phyloP scores from a whole-genome alignment of 2,888 invertebrate genomes.

The Rhodophaea formosa region DNA sequence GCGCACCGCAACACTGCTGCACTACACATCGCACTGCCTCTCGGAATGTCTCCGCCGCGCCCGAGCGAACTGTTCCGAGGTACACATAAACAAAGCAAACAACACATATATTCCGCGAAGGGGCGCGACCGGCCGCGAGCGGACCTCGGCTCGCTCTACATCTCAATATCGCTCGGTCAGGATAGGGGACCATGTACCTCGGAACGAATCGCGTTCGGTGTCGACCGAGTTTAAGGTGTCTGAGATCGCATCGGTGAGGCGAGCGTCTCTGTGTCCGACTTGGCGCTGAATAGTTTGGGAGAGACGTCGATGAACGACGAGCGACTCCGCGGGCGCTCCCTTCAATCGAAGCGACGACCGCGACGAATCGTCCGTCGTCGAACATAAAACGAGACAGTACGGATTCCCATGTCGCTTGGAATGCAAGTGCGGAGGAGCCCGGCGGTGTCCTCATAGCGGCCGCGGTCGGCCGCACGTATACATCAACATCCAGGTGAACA shows the following conservation, averaged over 20 bases:
- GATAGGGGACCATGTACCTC: slow-evolving; percentile 82
- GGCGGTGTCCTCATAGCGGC: slow-evolving; percentile 57
- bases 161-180: slow-evolving; percentile 81
- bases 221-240: slow-evolving; percentile 57
- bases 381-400: slow-evolving; percentile 60
- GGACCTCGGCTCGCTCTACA: slow-evolving; percentile 78
- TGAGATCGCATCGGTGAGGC: slow-evolving; percentile 53
- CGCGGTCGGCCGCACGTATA: slow-evolving; percentile 48
- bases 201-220: slow-evolving; percentile 78
- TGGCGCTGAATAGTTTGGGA: slow-evolving; percentile 29
- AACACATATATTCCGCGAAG: slow-evolving; percentile 67
- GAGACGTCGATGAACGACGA: slow-evolving; percentile 30
- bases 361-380: slow-evolving; percentile 36
- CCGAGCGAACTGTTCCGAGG: slow-evolving; percentile 79
- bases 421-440: slow-evolving; percentile 74
- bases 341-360: slow-evolving; percentile 42
- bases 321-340: slow-evolving; percentile 34
- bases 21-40: slow-evolving; percentile 44
- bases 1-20: slow-evolving; percentile 55
- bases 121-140: slow-evolving; percentile 62
- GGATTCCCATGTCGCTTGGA: slow-evolving; percentile 81
- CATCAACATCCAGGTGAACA: slow-evolving; percentile 65
- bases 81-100: slow-evolving; percentile 79
- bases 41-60: slow-evolving; percentile 50
- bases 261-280: slow-evolving; percentile 52